A percentile compares a stretch with the other conserved stretches of the same genome.
These are phyloP conservation scores for Diplolepis rosae DNA, from an alignment of 2,888 invertebrate genomes.

Conservation along the genomic window DNA sequence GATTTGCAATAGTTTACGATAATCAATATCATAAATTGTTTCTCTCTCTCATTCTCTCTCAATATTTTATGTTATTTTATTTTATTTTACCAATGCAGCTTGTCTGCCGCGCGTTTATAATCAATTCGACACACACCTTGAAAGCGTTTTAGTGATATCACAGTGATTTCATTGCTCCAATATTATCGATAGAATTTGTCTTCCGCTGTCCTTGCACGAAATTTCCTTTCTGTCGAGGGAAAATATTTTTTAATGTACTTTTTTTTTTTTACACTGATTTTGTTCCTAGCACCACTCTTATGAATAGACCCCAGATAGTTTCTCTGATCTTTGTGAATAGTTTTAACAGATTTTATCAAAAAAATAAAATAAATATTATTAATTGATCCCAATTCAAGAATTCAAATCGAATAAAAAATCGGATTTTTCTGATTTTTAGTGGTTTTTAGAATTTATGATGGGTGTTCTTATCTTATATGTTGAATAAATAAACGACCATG, in stretches of 20 bases:
- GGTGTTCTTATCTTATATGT: not conserved
- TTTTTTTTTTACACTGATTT: conserved; percentile 10
- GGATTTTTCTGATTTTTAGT: no score
- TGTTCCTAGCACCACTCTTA: not conserved
- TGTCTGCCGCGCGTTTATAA: conserved; percentile 41
- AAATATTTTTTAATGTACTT: conserved; percentile 17
- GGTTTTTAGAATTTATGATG: no score
- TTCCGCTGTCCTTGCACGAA: conserved; percentile 31
- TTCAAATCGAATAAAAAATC: no score
- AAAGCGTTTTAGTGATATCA: conserved; percentile 73
- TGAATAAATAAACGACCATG: not conserved
- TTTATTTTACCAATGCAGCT: conserved; percentile 45
- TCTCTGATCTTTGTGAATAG: not conserved
- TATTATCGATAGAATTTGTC: conserved; percentile 70
- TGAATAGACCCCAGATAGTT: not conserved
- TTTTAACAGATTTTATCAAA: not conserved
- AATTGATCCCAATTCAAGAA: no score
- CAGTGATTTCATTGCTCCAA: conserved; percentile 73
- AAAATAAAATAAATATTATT: no score
- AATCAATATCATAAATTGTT: conserved; percentile 62
- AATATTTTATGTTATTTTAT: conserved; percentile 39
- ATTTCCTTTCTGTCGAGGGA: conserved; percentile 14
- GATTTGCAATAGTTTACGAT: conserved; percentile 63
- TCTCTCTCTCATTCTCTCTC: conserved; percentile 30
- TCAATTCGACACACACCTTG: conserved; percentile 68